Evolutionary conservation across 2,888 invertebrate species (phyloP).

Genomic region (Notodonta ziczac): DNA sequence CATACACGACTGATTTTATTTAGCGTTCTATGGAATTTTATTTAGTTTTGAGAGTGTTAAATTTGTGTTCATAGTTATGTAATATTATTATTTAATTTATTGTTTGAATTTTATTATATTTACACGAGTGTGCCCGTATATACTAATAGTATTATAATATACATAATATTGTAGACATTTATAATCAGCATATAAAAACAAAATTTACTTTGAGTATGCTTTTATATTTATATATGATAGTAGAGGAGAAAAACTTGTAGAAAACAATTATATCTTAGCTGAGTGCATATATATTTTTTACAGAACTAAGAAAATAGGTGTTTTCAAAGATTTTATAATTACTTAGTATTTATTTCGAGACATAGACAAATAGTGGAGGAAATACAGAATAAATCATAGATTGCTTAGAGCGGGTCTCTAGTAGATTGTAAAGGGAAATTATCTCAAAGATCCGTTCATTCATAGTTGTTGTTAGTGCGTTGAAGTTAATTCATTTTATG

Average conservation of each 20-base stretch:
- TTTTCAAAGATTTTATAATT: not conserved
- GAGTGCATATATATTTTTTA: conserved; percentile 60
- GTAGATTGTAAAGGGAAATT: conserved; percentile 17
- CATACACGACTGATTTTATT: conserved; percentile 65
- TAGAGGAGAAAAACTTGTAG: conserved; percentile 71
- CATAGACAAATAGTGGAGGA: conserved; percentile 23
- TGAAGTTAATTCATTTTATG: conserved; percentile 22
- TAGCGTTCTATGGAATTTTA: conserved; percentile 62
- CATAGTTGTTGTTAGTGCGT: conserved; percentile 24
- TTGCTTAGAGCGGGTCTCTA: conserved; percentile 28
- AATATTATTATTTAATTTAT: conserved; percentile 51
- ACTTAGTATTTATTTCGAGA: not conserved
- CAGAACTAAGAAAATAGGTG: conserved; percentile 31
- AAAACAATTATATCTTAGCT: conserved; percentile 66
- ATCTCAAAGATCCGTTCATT: conserved; percentile 13
- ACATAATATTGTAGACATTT: conserved; percentile 70
- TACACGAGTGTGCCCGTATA: conserved; percentile 81
- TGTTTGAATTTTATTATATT: conserved; percentile 53
- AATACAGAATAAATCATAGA: conserved; percentile 23
- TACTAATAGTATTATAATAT: conserved; percentile 69
- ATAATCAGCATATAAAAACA: conserved; percentile 72
- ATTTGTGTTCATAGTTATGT: conserved; percentile 68
- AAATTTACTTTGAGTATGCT: conserved; percentile 79
- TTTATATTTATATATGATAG: conserved; percentile 69
- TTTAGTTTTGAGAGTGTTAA: conserved; percentile 69